Evolutionary conservation across 92 coral and sea anemone genomes (phyloP).

Genomic region (Epizoanthus illoricatus): DNA sequence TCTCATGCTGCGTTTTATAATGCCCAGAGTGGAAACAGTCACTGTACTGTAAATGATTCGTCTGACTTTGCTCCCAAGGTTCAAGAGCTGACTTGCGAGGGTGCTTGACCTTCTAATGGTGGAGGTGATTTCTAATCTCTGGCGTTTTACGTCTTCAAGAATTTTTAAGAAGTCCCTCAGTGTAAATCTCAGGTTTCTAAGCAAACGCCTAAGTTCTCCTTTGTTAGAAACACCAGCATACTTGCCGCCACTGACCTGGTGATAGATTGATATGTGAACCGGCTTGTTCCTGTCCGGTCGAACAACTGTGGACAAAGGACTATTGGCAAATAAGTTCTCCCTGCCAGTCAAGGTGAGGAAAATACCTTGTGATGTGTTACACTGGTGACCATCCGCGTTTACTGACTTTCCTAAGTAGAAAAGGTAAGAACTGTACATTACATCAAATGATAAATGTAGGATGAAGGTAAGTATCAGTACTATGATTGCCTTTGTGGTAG

Average conservation of each 20-base stretch:
- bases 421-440: no score
- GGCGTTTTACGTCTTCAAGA: not conserved
- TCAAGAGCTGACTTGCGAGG: not conserved
- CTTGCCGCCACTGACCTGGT: slow-evolving; percentile 49
- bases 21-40: not conserved
- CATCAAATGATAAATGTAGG: no score
- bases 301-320: not conserved
- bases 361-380: not conserved
- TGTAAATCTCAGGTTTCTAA: not conserved
- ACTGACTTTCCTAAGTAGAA: not conserved
- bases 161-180: not conserved
- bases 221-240: slow-evolving; percentile 36
- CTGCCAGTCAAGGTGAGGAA: not conserved
- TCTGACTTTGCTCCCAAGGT: not conserved
- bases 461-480: no score
- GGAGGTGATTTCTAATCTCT: not conserved
- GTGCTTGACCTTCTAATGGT: not conserved
- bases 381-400: not conserved
- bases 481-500: no score
- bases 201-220: slow-evolving; percentile 8
- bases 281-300: slow-evolving; percentile 18
- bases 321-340: not conserved
- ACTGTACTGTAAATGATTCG: not conserved
- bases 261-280: slow-evolving; percentile 36
- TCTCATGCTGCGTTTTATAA: not conserved